A percentile compares a stretch with the other conserved stretches of the same genome.
Evolutionary conservation across 35 echinoderm and acorn worm species (phyloP).

Genomic region (Lytechinus pictus): DNA sequence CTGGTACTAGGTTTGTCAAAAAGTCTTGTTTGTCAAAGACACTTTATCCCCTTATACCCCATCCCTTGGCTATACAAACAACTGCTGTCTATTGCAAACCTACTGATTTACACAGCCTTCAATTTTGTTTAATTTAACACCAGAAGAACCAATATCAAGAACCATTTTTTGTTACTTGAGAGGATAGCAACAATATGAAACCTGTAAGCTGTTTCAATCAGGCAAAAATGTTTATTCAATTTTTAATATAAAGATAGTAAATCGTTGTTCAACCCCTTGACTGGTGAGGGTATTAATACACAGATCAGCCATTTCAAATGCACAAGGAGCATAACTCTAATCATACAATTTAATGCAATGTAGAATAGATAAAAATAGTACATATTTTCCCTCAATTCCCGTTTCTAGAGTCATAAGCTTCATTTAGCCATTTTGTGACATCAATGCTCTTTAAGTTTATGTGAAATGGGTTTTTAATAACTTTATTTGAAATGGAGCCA

Average conservation of each 20-base stretch:
- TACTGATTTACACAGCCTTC: neutral
- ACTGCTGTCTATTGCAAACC: neutral
- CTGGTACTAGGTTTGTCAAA: neutral
- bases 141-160: neutral
- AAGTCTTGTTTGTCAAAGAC: slow-evolving; percentile 8
- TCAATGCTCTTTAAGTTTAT: neutral
- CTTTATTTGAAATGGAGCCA: neutral
- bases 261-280: neutral
- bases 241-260: neutral
- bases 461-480: neutral
- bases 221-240: neutral
- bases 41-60: neutral
- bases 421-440: neutral
- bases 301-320: no score
- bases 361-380: neutral
- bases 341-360: neutral
- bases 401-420: neutral
- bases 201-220: neutral
- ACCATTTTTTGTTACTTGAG: neutral
- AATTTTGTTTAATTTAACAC: neutral
- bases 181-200: neutral
- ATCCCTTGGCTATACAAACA: neutral
- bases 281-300: no score
- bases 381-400: neutral
- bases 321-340: no score